Evolutionary conservation across 2,797 vertebrate species (phyloP).

Genomic region (Sarcoramphus papa): DNA sequence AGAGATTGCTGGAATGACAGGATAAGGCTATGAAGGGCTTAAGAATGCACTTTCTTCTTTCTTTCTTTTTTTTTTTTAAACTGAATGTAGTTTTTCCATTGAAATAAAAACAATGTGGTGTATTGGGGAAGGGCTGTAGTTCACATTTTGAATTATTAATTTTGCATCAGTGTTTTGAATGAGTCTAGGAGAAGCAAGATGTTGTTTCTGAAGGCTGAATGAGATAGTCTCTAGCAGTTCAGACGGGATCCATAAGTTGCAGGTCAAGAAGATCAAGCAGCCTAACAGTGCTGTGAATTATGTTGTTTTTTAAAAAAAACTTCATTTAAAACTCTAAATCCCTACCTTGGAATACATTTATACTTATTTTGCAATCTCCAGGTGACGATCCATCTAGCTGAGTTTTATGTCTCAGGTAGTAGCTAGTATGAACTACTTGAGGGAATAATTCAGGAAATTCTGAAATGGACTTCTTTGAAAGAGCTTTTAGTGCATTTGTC

Average conservation of each 20-base stretch:
- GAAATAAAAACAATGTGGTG: neutral
- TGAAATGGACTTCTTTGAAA: neutral
- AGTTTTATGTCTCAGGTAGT: neutral
- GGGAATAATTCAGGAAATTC: neutral
- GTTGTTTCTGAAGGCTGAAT: neutral
- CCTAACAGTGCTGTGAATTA: neutral
- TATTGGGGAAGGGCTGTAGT: neutral
- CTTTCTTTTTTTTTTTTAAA: neutral
- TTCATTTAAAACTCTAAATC: neutral
- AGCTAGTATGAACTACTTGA: neutral
- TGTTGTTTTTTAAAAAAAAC: neutral
- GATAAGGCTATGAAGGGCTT: neutral
- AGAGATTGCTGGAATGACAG: neutral
- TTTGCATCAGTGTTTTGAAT: neutral
- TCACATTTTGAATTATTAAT: neutral
- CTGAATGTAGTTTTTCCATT: neutral
- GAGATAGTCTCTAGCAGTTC: neutral
- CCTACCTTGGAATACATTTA: neutral
- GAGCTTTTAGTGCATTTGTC: neutral
- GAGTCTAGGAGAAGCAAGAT: neutral
- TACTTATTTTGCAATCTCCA: neutral
- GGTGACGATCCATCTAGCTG: neutral
- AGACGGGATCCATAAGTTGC: fast-evolving
- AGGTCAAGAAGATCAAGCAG: neutral
- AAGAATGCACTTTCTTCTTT: neutral